Percentiles rank a stretch among this genome's conserved stretches.
Conservation (phyloP, 2,797 vertebrate species). For the Onychomys leucogaster region DNA sequence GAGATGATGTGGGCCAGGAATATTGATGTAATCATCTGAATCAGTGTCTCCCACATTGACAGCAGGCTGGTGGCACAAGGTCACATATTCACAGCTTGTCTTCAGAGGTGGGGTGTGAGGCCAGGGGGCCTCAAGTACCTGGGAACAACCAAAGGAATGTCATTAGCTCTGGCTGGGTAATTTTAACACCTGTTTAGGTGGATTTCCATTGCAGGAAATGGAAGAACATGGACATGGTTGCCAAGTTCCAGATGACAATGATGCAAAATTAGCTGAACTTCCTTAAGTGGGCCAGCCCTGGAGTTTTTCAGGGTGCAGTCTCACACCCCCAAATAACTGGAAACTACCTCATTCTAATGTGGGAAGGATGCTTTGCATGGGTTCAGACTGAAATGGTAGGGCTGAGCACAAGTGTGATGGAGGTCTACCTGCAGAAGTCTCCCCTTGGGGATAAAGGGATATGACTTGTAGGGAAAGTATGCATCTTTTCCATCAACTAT, state of each 20-base stretch:
- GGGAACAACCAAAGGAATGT: slow-evolving; percentile 47
- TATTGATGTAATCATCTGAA: slow-evolving; percentile 73
- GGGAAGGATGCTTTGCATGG: slow-evolving; percentile 50
- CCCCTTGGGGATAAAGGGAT: slow-evolving; percentile 21
- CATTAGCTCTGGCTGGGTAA: not conserved
- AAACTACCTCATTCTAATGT: not conserved
- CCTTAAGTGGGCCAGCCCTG: not conserved
- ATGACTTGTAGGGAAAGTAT: slow-evolving; percentile 53
- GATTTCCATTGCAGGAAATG: not conserved
- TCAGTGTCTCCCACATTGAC: not conserved
- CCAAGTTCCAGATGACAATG: not conserved
- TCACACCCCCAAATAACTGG: not conserved
- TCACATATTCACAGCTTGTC: slow-evolving; percentile 67
- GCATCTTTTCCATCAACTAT: slow-evolving; percentile 5
- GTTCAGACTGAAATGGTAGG: not conserved
- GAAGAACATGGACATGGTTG: accelerated
- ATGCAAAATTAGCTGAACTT: not conserved
- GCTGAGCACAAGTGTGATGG: not conserved
- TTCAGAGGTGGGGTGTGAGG: not conserved
- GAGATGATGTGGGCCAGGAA: slow-evolving; percentile 29
- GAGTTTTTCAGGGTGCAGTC: slow-evolving; percentile 36
- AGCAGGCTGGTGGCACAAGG: slow-evolving; percentile 18
- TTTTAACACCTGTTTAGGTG: not conserved
- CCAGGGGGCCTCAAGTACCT: slow-evolving; percentile 68
- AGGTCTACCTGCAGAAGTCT: not conserved